phyloP scores from a whole-genome alignment of 1,140 invertebrate species.

The Holotrichia oblita region DNA sequence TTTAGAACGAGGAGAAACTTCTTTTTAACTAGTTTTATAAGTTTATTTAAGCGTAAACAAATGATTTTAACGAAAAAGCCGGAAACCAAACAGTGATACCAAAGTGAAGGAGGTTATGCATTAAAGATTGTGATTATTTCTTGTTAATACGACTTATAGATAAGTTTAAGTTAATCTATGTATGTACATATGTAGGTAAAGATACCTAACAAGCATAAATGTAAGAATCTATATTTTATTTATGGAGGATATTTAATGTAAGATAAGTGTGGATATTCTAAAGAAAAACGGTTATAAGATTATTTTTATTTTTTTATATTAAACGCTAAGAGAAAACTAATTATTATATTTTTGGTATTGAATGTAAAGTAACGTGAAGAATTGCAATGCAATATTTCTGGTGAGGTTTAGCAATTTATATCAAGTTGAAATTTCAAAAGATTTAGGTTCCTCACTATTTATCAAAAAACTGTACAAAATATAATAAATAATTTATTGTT shows the following conservation, averaged over 20 bases:
- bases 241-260: conserved; percentile 29
- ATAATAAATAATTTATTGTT: no score
- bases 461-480: no score
- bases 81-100: conserved; percentile 24
- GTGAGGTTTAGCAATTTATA: no score
- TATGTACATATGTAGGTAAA: background rate
- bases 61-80: background rate
- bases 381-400: no score
- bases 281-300: background rate
- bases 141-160: conserved; percentile 9
- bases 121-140: conserved; percentile 11
- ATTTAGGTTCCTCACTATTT: no score
- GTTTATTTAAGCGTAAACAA: background rate
- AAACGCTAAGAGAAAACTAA: background rate
- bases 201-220: background rate
- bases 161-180: background rate
- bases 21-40: background rate
- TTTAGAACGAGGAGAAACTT: background rate
- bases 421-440: no score
- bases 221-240: conserved; percentile 26
- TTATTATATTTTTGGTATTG: background rate
- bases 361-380: background rate
- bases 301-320: conserved; percentile 36
- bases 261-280: background rate
- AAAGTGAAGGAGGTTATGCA: background rate